Conservation (phyloP, 30 jellyfish, hydroid and myxozoan species). For the Pelagia noctiluca region DNA sequence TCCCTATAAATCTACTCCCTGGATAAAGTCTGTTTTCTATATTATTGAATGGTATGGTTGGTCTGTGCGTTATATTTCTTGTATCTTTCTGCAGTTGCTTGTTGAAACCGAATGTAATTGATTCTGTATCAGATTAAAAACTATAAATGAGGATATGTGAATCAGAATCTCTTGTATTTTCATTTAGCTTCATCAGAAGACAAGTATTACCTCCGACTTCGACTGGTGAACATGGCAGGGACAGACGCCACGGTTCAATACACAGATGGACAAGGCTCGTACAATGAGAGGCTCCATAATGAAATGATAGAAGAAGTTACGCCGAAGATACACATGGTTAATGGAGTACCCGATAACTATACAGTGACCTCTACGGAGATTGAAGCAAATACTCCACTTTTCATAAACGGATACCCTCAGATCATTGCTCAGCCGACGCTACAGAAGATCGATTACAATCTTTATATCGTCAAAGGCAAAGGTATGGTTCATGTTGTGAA, state of each 20-base stretch:
- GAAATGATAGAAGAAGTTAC: constrained; percentile 35
- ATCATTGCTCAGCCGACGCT: constrained; percentile 33
- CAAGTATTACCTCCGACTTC: constrained; percentile 69
- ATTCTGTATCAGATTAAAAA: too few species aligned
- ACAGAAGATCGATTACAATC: constrained; percentile 41
- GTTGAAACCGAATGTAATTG: too few species aligned
- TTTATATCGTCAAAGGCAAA: constrained; percentile 45
- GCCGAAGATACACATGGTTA: constrained; percentile 44
- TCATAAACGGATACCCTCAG: constrained; percentile 53
- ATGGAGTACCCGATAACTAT: constrained; percentile 51
- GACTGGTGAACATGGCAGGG: constrained; percentile 71
- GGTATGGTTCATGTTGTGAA: constrained; percentile 64
- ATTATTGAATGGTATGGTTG: too few species aligned
- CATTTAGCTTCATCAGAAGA: constrained; percentile 23
- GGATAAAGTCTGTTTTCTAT: too few species aligned
- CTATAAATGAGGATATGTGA: too few species aligned
- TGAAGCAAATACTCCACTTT: constrained; percentile 30
- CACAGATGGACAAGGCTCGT: constrained; percentile 31
- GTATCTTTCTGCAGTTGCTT: too few species aligned
- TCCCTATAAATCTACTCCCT: too few species aligned
- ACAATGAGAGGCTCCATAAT: constrained; percentile 34
- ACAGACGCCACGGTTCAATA: constrained; percentile 42
- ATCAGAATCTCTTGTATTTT: too few species aligned
- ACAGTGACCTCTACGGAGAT: constrained; percentile 45
- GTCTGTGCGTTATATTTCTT: too few species aligned